Evolutionary conservation across 2,888 invertebrate genomes (phyloP), one percentile per base, ranked within the genome.

Genomic region (Drosophila anceps): DNA sequence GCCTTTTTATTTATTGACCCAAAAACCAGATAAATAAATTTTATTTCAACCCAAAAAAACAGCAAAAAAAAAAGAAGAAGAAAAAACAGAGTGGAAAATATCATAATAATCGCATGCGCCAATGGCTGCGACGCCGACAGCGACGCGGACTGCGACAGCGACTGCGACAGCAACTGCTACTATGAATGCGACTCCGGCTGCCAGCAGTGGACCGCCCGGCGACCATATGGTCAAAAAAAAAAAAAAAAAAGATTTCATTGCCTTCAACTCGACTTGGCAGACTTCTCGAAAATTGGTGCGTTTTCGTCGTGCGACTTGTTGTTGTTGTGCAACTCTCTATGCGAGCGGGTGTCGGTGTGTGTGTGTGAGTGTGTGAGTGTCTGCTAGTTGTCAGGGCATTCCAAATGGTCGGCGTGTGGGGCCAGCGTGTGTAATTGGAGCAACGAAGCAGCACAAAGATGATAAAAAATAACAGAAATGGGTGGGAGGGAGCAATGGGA

Each of bases 1-100:
- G 86, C 73, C 76, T 67, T 72, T 72, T 84, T 62, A 84, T 84
- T 85, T 85, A 85, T 85, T 85, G 84, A 85, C 89, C 84, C 80
- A 85, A 82, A 85, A 84, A 87, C 54, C 86, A 86, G 83, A 89
- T 82, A 84, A 85, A 89, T 82, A 87, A 79, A 81, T 83, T 79
- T 73, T 74, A 65, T 76, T 82, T 68, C 66, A 63, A 62, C 68
- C 64, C 65, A 73, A 64, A 64, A 72, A 55, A 76, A 44, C n/a
- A 67, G 69, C 5, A 24, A 24, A 29, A 9, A 75, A 4, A 67
- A 70, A 27, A n/a, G 18, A 35, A 20, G 13, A 7, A 67, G 53
- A 51, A 41, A 55, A 57, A 57, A 43, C 43, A 2, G 20, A 57
- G 53, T 15, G 37, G n/a, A 59, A 46, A 51, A 64, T 68, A 79